A percentile compares a stretch with the other conserved stretches of the same genome.
Conservation (phyloP, 1,140 invertebrate genomes). For the Pentalonia nigronervosa region DNA sequence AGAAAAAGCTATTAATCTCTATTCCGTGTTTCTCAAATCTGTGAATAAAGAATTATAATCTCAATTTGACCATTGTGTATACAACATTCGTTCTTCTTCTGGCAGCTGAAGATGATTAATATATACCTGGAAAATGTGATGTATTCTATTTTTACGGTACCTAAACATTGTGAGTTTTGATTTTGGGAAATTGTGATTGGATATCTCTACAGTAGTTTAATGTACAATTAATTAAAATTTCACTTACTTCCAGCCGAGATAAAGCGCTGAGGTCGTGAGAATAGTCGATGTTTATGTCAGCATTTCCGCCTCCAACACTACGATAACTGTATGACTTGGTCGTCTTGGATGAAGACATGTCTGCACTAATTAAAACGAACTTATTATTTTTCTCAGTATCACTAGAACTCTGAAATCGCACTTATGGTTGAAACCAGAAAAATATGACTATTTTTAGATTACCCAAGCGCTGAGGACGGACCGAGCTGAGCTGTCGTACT, state of each 20-base stretch:
- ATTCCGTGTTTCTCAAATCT: conserved; percentile 11
- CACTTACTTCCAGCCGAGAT: conserved; percentile 88
- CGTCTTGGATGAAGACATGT: conserved; percentile 69
- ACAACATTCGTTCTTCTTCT: conserved; percentile 51
- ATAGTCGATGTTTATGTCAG: conserved; percentile 93
- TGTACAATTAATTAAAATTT: neutral
- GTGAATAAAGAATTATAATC: neutral
- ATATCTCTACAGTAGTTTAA: neutral
- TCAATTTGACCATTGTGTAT: neutral
- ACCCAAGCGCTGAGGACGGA: conserved; percentile 46
- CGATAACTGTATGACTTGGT: conserved; percentile 87
- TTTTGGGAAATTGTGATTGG: neutral
- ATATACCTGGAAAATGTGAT: conserved; percentile 41
- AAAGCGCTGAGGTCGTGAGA: conserved; percentile 89
- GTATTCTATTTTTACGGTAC: conserved; percentile 46
- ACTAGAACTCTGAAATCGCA: conserved; percentile 32
- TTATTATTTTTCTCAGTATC: neutral
- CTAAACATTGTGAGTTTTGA: neutral
- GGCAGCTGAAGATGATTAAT: conserved; percentile 37
- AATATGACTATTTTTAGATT: conserved; percentile 47
- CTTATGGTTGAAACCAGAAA: conserved; percentile 24
- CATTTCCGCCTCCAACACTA: conserved; percentile 75
- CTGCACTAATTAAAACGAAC: conserved; percentile 47
- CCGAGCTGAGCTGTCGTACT: conserved; percentile 51
- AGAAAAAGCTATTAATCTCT: neutral